A percentile compares a stretch with the other conserved stretches of the same genome.
Conservation (phyloP, 2,797 vertebrate genomes). For the Micromesistius poutassou region DNA sequence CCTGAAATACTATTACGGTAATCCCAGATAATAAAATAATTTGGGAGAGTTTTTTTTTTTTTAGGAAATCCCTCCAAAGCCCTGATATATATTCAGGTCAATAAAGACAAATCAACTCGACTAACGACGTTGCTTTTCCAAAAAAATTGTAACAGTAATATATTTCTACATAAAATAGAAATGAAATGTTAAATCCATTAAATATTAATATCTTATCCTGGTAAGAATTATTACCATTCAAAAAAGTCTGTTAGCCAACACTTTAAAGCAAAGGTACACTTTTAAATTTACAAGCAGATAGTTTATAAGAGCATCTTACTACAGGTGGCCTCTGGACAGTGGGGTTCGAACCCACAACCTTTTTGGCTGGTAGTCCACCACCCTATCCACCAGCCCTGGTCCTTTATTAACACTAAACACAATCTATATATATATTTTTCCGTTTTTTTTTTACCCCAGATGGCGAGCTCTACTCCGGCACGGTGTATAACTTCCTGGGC, state of each 20-base stretch:
- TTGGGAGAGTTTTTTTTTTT: not conserved
- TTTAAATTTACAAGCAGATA: not conserved
- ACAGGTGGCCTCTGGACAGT: not conserved
- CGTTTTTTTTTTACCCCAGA: conserved; percentile 68
- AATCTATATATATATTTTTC: conserved; percentile 20
- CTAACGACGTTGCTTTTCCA: not conserved
- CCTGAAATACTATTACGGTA: conserved; percentile 22
- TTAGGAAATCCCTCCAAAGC: not conserved
- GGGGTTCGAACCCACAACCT: not conserved
- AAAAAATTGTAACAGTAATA: too few relatives aligned
- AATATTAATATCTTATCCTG: not conserved
- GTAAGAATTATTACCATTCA: not conserved
- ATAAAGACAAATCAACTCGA: not conserved
- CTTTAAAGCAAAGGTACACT: not conserved
- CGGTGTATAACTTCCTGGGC: conserved; percentile 92
- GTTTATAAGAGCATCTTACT: not conserved
- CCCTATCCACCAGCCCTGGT: not conserved
- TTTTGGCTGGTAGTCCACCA: not conserved
- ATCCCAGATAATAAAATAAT: conserved; percentile 39
- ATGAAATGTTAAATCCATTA: too few relatives aligned
- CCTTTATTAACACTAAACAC: not conserved
- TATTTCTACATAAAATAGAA: too few relatives aligned
- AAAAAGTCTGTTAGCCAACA: not conserved
- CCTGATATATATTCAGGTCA: not conserved
- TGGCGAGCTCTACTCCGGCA: conserved; percentile 93